A percentile compares a stretch with the other conserved stretches of the same genome.
These are phyloP conservation scores for Boloria euphrosyne DNA, from an alignment of 2,888 invertebrate genomes.

Conservation along the genomic window DNA sequence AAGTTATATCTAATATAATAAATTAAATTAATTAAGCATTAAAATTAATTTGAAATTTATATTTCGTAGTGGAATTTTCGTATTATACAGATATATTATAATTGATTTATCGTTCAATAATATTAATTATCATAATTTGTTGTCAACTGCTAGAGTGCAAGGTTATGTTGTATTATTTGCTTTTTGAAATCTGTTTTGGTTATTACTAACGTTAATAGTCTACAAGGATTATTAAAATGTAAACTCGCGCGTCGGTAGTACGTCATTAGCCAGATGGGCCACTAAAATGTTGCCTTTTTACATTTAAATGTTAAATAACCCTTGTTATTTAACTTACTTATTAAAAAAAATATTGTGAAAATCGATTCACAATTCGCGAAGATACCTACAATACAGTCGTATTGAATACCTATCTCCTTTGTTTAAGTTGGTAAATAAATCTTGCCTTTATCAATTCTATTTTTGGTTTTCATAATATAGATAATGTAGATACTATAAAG, in stretches of 20 bases:
- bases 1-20: conserved; percentile 16
- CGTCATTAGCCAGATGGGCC: conserved; percentile 54
- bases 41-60: conserved; percentile 26
- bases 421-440: too few relatives aligned
- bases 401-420: too few relatives aligned
- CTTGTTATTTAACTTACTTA: too few relatives aligned
- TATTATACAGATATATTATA: background rate
- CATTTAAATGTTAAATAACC: too few relatives aligned
- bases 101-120: conserved; percentile 16
- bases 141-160: conserved; percentile 26
- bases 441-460: too few relatives aligned
- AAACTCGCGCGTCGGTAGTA: conserved; percentile 62
- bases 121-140: conserved; percentile 23
- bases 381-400: too few relatives aligned
- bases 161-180: conserved; percentile 29
- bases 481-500: too few relatives aligned
- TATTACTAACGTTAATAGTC: conserved; percentile 41
- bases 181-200: conserved; percentile 33
- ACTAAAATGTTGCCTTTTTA: conserved; percentile 51
- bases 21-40: background rate
- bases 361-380: too few relatives aligned
- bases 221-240: conserved; percentile 73
- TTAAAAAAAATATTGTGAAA: too few relatives aligned
- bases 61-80: conserved; percentile 16
- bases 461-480: too few relatives aligned